A percentile compares a stretch with the other conserved stretches of the same genome.
These are phyloP conservation scores for Connochaetes taurinus DNA, from an alignment of 2,113 vertebrate species.

Conservation along the genomic window DNA sequence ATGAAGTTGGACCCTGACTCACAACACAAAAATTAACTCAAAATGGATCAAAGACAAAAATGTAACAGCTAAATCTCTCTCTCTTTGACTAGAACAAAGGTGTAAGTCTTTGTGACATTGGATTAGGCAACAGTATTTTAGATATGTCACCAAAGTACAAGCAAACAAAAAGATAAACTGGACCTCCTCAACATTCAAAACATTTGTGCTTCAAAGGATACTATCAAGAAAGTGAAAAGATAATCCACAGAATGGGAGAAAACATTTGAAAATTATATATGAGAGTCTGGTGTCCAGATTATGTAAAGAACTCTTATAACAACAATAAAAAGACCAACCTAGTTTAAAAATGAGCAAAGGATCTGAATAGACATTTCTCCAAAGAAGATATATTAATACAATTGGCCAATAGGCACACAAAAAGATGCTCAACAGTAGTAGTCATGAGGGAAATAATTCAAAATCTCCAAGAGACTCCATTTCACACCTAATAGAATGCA, in stretches of 20 bases:
- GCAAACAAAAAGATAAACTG: background rate
- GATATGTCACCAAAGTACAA: background rate
- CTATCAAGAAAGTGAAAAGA: background rate
- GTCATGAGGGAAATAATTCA: background rate
- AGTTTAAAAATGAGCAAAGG: background rate
- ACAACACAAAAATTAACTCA: background rate
- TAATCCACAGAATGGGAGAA: background rate
- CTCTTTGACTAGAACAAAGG: background rate
- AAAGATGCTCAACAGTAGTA: background rate
- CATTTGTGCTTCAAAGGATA: background rate
- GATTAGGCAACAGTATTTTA: background rate
- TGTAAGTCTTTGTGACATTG: background rate
- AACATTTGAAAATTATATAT: background rate
- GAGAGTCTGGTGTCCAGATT: background rate
- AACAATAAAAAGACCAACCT: background rate
- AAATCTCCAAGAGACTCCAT: background rate
- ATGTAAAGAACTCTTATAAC: background rate
- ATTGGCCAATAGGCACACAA: background rate
- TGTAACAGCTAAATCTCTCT: background rate
- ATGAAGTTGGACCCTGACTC: background rate
- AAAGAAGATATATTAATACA: background rate
- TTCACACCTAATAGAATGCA: background rate
- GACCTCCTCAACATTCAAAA: background rate
- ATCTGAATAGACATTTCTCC: background rate
- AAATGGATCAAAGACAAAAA: conserved; percentile 11